phyloP scores from a whole-genome alignment of 2,888 invertebrate species.

The Mesopsocus fuscifrons region DNA sequence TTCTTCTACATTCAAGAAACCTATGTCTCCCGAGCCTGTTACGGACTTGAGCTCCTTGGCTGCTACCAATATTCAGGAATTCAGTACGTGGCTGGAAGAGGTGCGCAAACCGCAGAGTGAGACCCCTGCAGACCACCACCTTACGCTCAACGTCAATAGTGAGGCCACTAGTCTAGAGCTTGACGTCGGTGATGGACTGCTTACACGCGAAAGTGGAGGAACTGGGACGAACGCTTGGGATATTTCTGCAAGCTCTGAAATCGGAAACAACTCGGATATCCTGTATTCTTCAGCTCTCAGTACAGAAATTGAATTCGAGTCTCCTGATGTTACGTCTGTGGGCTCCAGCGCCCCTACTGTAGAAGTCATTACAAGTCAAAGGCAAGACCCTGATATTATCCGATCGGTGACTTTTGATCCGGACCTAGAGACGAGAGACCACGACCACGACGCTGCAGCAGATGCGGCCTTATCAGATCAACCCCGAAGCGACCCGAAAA shows the following conservation, averaged over 20 bases:
- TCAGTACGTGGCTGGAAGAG: slow-evolving; percentile 1
- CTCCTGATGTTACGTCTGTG: not conserved
- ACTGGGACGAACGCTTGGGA: no score
- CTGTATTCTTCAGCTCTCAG: no score
- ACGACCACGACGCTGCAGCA: no score
- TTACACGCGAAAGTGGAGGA: no score
- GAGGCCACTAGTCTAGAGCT: not conserved
- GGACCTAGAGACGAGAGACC: no score
- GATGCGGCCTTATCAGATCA: no score
- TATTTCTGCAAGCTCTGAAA: not conserved
- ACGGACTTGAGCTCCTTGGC: not conserved
- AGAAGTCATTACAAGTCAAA: not conserved
- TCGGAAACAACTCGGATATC: not conserved
- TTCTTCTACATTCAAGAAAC: not conserved
- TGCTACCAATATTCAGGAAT: slow-evolving; percentile 1
- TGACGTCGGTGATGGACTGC: no score
- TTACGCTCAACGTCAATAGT: not conserved
- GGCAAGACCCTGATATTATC: not conserved
- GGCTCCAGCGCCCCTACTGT: not conserved
- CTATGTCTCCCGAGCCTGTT: not conserved
- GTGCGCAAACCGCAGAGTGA: not conserved
- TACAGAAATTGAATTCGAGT: no score
- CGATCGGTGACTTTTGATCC: no score
- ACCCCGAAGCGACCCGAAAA: no score
- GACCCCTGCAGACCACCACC: not conserved